Evolutionary conservation across 2,113 vertebrate species (phyloP).

Genomic region (Phylloscopus trochiloides): DNA sequence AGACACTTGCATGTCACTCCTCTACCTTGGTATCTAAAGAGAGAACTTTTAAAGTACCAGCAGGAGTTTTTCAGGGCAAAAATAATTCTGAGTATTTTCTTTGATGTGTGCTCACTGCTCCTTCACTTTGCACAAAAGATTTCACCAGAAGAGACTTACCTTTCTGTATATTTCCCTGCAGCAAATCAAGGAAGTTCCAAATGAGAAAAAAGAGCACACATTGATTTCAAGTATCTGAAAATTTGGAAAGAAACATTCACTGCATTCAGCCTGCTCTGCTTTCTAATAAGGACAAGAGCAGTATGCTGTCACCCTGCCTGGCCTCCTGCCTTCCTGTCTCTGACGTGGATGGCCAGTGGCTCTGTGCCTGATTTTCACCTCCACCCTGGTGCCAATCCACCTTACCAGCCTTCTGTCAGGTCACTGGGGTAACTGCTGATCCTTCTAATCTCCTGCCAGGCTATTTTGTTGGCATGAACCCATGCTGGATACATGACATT

Average conservation of each 20-base stretch:
- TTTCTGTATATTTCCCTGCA: background rate
- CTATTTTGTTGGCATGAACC: background rate
- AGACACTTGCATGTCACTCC: background rate
- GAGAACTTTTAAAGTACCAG: background rate
- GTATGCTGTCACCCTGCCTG: background rate
- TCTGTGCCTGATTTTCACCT: background rate
- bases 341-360: background rate
- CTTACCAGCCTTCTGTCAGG: background rate
- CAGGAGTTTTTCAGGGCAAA: background rate
- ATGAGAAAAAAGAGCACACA: background rate
- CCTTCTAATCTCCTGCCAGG: constrained; percentile 19
- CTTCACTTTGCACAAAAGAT: background rate
- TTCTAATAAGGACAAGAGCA: background rate
- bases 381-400: background rate
- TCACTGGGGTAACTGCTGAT: background rate
- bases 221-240: background rate
- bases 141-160: background rate
- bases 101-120: accelerated
- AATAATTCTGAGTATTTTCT: background rate
- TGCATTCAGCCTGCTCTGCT: background rate
- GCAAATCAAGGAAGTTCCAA: background rate
- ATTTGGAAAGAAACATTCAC: background rate
- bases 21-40: background rate
- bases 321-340: background rate
- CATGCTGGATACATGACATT: background rate